These are phyloP conservation scores for Garrulus glandarius DNA, from an alignment of 2,797 vertebrate genomes.

Conservation along the genomic window DNA sequence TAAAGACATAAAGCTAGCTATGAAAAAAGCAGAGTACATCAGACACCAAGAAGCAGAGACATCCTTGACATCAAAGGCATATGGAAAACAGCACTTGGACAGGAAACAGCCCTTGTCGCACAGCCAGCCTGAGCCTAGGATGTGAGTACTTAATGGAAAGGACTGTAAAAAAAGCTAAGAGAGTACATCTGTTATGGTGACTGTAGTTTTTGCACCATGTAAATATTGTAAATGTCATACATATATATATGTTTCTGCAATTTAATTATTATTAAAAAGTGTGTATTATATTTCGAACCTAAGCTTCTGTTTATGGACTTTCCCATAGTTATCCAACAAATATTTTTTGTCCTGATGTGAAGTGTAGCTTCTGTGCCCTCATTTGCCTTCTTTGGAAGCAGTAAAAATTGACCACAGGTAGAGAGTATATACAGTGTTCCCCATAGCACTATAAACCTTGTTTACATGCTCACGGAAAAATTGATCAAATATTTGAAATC, in stretches of 20 bases:
- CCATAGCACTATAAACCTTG: neutral
- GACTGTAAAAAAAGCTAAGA: neutral
- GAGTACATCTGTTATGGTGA: neutral
- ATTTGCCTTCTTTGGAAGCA: neutral
- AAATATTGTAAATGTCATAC: neutral
- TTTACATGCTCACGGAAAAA: neutral
- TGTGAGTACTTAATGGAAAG: neutral
- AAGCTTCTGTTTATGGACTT: neutral
- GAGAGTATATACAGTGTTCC: neutral
- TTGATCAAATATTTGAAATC: neutral
- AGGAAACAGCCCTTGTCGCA: constrained; percentile 18
- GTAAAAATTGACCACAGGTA: neutral
- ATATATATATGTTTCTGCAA: neutral
- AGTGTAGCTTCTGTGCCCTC: neutral
- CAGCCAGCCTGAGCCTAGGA: constrained; percentile 1
- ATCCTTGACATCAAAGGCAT: constrained; percentile 22
- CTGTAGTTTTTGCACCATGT: neutral
- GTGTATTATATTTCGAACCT: neutral
- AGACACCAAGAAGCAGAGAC: neutral
- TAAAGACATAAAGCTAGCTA: neutral
- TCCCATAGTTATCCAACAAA: neutral
- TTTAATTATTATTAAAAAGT: neutral
- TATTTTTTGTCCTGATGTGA: neutral
- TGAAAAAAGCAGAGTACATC: neutral
- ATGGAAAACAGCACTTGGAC: neutral